phyloP scores from a whole-genome alignment of 92 coral and sea anemone genomes.

The Diadumene lineata region DNA sequence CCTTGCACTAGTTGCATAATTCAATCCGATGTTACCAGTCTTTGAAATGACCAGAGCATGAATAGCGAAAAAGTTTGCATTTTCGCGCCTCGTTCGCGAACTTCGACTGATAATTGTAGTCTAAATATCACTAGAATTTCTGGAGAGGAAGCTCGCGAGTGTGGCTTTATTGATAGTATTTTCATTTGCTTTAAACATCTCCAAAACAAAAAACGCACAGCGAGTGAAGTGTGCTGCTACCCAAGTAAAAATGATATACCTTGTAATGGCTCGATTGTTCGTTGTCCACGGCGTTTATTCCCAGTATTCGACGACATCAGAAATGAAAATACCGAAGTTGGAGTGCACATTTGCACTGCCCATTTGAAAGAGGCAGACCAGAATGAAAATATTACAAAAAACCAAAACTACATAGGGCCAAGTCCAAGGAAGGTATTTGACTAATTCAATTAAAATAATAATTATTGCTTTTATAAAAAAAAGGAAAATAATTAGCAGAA shows the following conservation, averaged over 20 bases:
- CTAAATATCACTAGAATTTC: not conserved
- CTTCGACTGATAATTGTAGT: constrained; percentile 1
- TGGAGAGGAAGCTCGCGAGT: constrained; percentile 9
- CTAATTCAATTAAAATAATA: too few relatives aligned
- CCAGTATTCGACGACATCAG: constrained; percentile 9
- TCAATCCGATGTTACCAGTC: not conserved
- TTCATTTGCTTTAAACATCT: constrained; percentile 12
- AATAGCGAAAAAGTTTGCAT: not conserved
- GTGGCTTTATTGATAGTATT: not conserved
- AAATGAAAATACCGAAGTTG: not conserved
- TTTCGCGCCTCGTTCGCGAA: constrained; percentile 17
- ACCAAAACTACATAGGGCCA: not conserved
- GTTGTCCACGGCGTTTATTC: constrained; percentile 14
- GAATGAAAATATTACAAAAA: not conserved
- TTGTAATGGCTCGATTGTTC: constrained; percentile 4
- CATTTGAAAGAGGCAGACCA: constrained; percentile 11
- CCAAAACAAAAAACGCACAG: not conserved
- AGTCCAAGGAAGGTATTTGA: not conserved
- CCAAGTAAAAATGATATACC: not conserved
- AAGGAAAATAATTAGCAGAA: too few relatives aligned
- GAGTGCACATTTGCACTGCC: constrained; percentile 6
- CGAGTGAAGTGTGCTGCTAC: constrained; percentile 4
- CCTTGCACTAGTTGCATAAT: too few relatives aligned
- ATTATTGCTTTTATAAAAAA: too few relatives aligned
- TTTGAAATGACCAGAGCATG: not conserved